Conservation (phyloP, 2,888 invertebrate genomes). For the Troilus luridus region DNA sequence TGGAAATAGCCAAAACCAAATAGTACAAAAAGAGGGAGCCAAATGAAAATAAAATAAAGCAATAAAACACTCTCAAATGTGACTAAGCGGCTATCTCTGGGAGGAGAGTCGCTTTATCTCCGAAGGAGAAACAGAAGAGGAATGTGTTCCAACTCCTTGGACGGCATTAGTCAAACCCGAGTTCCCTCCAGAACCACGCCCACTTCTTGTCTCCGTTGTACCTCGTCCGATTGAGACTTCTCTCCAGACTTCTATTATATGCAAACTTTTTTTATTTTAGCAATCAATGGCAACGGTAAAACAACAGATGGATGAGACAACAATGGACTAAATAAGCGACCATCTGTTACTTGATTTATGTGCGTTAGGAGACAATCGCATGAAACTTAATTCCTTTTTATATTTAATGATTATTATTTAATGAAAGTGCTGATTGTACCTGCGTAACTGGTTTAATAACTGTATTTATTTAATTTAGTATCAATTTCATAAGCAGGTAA, state of each 20-base stretch:
- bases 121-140: constrained; percentile 41
- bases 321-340: constrained; percentile 44
- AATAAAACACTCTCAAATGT: constrained; percentile 55
- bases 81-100: constrained; percentile 35
- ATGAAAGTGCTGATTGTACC: not conserved
- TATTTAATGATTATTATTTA: not conserved
- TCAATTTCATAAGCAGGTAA: no score
- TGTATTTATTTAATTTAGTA: no score
- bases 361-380: not conserved
- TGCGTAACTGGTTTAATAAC: no score
- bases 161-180: constrained; percentile 42
- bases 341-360: constrained; percentile 20
- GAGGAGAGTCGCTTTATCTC: constrained; percentile 34
- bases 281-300: constrained; percentile 47
- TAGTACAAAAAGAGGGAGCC: constrained; percentile 14
- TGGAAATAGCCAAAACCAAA: constrained; percentile 47
- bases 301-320: constrained; percentile 7
- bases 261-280: constrained; percentile 47
- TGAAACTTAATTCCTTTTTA: constrained; percentile 2
- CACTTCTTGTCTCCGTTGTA: not conserved
- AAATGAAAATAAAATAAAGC: constrained; percentile 54
- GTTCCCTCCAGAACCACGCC: constrained; percentile 23
- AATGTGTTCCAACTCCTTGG: constrained; percentile 54
- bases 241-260: constrained; percentile 20
- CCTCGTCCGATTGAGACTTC: constrained; percentile 10